phyloP scores from a whole-genome alignment of 2,888 invertebrate genomes.

The Drosophila nr. fundita region DNA sequence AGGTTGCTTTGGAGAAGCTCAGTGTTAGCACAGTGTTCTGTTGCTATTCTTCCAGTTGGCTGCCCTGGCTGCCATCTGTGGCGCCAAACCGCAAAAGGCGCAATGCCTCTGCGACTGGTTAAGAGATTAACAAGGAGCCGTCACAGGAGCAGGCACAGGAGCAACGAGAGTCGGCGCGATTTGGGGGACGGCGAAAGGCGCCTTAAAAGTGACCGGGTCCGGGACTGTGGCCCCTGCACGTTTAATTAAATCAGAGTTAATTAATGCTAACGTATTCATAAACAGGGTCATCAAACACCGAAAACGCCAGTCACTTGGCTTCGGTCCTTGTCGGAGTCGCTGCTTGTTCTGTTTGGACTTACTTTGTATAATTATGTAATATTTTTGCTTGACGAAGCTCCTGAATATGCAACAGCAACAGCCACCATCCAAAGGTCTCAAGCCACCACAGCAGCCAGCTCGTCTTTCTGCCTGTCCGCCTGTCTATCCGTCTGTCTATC shows the following conservation, averaged over 20 bases:
- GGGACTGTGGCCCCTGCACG: conserved; percentile 36
- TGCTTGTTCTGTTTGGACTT: conserved; percentile 41
- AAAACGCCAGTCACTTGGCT: conserved; percentile 47
- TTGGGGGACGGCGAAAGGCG: conserved; percentile 35
- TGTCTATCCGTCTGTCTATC: background rate
- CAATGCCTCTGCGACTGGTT: conserved; percentile 62
- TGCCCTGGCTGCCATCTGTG: conserved; percentile 63
- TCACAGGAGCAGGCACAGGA: conserved; percentile 21
- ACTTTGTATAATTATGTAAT: conserved; percentile 77
- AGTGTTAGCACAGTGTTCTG: conserved; percentile 18
- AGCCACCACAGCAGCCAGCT: conserved; percentile 12
- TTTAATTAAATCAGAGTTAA: conserved; percentile 84
- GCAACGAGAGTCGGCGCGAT: conserved; percentile 8
- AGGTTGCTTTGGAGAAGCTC: conserved; percentile 25
- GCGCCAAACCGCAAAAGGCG: conserved; percentile 76
- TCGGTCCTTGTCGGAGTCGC: conserved; percentile 19
- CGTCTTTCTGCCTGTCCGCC: background rate
- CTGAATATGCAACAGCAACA: conserved; percentile 68
- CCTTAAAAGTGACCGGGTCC: conserved; percentile 58
- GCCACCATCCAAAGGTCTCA: conserved; percentile 22
- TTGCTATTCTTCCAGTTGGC: conserved; percentile 64
- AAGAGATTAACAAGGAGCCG: conserved; percentile 68
- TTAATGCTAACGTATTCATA: conserved; percentile 83
- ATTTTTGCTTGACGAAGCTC: conserved; percentile 61
- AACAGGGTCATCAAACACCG: conserved; percentile 79